Evolutionary conservation across 1,140 invertebrate species (phyloP).

Genomic region (Periplaneta americana): DNA sequence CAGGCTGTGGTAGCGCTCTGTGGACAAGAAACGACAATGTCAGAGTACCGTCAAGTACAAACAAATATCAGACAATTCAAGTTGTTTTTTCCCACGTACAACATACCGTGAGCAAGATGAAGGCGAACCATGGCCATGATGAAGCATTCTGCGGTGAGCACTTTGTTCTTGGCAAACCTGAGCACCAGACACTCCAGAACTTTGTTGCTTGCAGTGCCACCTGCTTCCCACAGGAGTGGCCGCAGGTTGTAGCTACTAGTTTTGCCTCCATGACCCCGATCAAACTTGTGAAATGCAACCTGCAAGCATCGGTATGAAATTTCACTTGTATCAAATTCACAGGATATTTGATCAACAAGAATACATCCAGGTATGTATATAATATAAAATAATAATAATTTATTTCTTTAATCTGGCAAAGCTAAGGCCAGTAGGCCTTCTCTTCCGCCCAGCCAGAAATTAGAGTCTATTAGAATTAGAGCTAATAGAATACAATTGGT

Average conservation of each 20-base stretch:
- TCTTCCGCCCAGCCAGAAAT: too few relatives aligned
- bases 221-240: conserved; percentile 59
- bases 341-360: neutral
- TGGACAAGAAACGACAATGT: conserved; percentile 28
- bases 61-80: too few relatives aligned
- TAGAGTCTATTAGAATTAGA: too few relatives aligned
- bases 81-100: conserved; percentile 8
- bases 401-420: too few relatives aligned
- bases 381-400: conserved; percentile 10
- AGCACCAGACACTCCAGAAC: conserved; percentile 66
- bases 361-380: neutral
- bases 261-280: conserved; percentile 47
- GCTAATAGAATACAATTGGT: too few relatives aligned
- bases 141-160: conserved; percentile 56
- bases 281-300: conserved; percentile 56
- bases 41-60: neutral
- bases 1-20: conserved; percentile 63
- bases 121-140: conserved; percentile 62
- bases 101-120: conserved; percentile 67
- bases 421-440: too few relatives aligned
- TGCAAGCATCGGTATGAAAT: too few relatives aligned
- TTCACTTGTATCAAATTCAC: too few relatives aligned
- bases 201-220: conserved; percentile 65
- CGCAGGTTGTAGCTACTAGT: conserved; percentile 59
- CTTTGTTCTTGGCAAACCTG: conserved; percentile 55